Base-by-base conservation (phyloP, 2,113 vertebrate species). In the Antennarius striatus region DNA sequence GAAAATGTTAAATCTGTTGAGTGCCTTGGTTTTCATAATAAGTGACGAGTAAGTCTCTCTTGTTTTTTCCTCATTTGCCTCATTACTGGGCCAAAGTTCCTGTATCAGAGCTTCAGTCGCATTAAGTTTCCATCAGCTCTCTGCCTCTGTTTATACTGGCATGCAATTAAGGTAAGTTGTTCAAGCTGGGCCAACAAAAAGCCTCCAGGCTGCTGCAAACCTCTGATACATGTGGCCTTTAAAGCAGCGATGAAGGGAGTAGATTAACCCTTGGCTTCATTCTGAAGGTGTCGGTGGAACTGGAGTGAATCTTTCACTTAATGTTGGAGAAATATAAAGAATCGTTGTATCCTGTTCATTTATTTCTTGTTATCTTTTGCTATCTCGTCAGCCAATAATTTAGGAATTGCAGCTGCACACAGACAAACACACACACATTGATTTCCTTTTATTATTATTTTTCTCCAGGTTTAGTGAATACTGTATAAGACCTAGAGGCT, bases 131-230 rank as follows among this genome's bases (percentile, higher is more conserved):
- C 75, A 71, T 72, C 71, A 80, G 71, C 68, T 77, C 63, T 15
- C 59, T 64, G 64, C 62, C 47, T 75, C 73, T 88, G 78, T 88
- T 83, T 86, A 71, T 71, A 47, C 56, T 85, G 84, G 78, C 76
- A 75, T 46, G 68, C 68, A 59, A 55, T 79, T 77, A 82, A 75
- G 68, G 69, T 36, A 64, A 77, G 48, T 71, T 63, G 32, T 77
- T 80, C 57, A 75, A 71, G 54, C 67, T 69, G 73, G 46, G 80
- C 63, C 66, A 50, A 16, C 57, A 54, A 47, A 75, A 64, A 57
- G 32, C 53, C 59, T 79, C 54, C 62, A 53, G 53, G 60, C 61
- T 73, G 65, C 71, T 74, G 62, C 60, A 56, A 57, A 48, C 57
- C 63, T 56, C 56, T 63, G 75, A 84, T 62, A 75, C 79, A 80